These are phyloP conservation scores for Alviniconcha marisindica DNA, from an alignment of 1,140 invertebrate species.

Conservation along the genomic window DNA sequence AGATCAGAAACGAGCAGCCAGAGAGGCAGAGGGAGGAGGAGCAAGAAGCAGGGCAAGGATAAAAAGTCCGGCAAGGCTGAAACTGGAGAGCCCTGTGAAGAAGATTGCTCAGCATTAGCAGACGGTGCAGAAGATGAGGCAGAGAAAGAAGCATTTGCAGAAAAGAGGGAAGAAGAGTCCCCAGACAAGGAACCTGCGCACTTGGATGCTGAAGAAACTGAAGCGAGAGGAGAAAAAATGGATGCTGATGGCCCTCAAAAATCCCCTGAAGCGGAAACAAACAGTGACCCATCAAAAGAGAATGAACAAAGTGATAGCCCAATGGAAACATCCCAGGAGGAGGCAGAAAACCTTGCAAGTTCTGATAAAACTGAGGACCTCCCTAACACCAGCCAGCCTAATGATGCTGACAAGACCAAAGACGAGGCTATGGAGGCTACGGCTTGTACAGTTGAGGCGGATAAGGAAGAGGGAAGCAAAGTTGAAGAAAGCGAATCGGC, in stretches of 20 bases:
- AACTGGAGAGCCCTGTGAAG: neutral
- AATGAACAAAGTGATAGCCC: neutral
- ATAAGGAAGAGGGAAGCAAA: neutral
- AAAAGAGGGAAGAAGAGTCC: no score
- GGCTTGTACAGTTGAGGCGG: neutral
- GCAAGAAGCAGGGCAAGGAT: slow-evolving; percentile 17
- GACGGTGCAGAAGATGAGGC: neutral
- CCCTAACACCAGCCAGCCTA: neutral
- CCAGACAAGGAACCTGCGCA: no score
- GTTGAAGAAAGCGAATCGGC: neutral
- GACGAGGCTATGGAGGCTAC: neutral
- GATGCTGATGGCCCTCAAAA: no score
- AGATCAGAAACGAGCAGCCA: neutral
- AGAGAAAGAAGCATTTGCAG: neutral
- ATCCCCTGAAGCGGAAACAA: no score
- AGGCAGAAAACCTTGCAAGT: neutral
- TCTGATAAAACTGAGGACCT: neutral
- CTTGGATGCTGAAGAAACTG: no score
- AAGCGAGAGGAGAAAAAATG: no score
- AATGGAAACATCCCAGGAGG: neutral
- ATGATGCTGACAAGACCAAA: neutral
- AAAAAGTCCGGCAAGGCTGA: neutral
- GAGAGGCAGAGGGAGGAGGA: neutral
- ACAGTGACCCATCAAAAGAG: no score
- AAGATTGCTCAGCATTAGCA: no score